phyloP scores from a whole-genome alignment of 2,113 vertebrate genomes.

The Helogale parvula region DNA sequence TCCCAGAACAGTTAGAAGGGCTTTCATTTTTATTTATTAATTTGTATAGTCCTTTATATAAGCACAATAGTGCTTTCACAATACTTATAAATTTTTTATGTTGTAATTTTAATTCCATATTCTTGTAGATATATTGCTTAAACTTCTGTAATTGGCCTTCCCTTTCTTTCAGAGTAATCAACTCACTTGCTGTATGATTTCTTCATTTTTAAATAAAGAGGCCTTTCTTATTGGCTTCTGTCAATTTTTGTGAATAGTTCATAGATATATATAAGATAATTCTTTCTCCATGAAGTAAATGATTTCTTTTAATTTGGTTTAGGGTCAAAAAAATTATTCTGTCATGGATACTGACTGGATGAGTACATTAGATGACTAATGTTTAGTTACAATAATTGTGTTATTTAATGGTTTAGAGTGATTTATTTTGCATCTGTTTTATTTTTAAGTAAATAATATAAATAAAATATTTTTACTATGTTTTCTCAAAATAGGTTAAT shows the following conservation, averaged over 20 bases:
- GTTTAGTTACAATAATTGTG: background rate
- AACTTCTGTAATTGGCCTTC: background rate
- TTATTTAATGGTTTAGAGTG: background rate
- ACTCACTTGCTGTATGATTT: background rate
- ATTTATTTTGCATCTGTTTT: background rate
- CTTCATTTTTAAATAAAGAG: conserved; percentile 8
- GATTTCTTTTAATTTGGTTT: conserved; percentile 17
- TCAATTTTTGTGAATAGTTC: background rate
- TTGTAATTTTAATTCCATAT: background rate
- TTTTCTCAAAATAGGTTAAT: background rate
- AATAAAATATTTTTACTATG: background rate
- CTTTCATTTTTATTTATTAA: background rate
- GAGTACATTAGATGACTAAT: background rate
- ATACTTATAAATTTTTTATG: background rate
- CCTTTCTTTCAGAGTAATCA: background rate
- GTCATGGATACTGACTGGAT: background rate
- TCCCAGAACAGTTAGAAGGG: background rate
- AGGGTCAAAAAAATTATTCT: background rate
- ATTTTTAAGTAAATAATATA: background rate
- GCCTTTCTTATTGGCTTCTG: background rate
- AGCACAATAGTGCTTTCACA: background rate
- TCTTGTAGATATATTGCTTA: background rate
- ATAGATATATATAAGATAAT: background rate
- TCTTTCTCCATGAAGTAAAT: background rate
- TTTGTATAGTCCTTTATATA: background rate